Conservation (phyloP, 2,797 vertebrate genomes). For the Melanotaenia maccullochi region DNA sequence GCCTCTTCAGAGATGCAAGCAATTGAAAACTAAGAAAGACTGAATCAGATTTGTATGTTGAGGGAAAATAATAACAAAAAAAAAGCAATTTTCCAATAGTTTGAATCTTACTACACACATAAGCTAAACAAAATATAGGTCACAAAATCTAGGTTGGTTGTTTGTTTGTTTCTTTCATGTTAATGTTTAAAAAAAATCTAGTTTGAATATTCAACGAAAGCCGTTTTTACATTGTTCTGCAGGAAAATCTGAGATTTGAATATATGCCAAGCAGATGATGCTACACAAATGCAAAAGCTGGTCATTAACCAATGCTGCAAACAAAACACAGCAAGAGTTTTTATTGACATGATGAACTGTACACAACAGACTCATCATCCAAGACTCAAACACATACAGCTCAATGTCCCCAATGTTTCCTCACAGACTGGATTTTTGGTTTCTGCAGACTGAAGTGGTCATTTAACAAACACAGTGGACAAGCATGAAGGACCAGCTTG, state of each 20-base stretch:
- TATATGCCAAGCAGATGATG: not conserved
- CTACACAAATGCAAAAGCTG: not conserved
- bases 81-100: not conserved
- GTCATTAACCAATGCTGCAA: not conserved
- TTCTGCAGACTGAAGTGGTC: not conserved
- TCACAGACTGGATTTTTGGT: not conserved
- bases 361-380: not conserved
- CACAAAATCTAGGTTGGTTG: not conserved
- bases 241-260: not conserved
- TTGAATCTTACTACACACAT: not conserved
- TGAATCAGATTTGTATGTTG: not conserved
- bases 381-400: not conserved
- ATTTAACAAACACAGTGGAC: not conserved
- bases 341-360: not conserved
- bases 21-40: conserved; percentile 4
- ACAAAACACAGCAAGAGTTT: not conserved
- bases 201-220: not conserved
- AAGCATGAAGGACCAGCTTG: not conserved
- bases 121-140: not conserved
- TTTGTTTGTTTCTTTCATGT: not conserved
- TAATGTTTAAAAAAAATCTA: not conserved
- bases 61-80: not conserved
- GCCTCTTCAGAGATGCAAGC: conserved; percentile 5
- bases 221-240: not conserved
- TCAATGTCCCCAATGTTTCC: not conserved